phyloP scores from a whole-genome alignment of 1,140 invertebrate species.

The Acarapis woodi region DNA sequence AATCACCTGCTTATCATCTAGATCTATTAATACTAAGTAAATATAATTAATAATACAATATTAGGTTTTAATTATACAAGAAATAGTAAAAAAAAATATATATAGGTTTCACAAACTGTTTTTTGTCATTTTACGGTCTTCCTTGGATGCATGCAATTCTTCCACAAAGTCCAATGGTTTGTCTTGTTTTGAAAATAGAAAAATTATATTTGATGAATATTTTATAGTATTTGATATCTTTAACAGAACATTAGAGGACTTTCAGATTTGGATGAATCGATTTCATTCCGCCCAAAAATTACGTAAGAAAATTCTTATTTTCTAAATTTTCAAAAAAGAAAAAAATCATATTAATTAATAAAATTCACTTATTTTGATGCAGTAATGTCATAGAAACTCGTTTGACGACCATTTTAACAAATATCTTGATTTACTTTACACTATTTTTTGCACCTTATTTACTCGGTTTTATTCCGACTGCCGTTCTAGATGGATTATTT shows the following conservation, averaged over 20 bases:
- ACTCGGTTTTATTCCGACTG: background rate
- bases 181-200: slow-evolving; percentile 5
- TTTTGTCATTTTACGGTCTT: slow-evolving; percentile 4
- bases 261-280: no score
- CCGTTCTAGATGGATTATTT: background rate
- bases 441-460: background rate
- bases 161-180: slow-evolving; percentile 7
- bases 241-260: no score
- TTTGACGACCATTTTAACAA: background rate
- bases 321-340: no score
- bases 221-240: no score
- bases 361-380: no score
- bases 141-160: slow-evolving; percentile 9
- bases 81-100: no score
- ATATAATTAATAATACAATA: no score
- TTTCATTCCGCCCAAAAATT: no score
- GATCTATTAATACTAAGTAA: slow-evolving; percentile 3
- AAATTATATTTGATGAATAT: slow-evolving; percentile 15
- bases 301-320: no score
- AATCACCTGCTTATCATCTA: slow-evolving; percentile 6
- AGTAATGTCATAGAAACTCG: background rate
- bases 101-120: background rate
- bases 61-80: no score
- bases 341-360: no score
- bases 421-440: background rate